Evolutionary conservation across 2,113 vertebrate species (phyloP).

Genomic region (Tachycineta bicolor): DNA sequence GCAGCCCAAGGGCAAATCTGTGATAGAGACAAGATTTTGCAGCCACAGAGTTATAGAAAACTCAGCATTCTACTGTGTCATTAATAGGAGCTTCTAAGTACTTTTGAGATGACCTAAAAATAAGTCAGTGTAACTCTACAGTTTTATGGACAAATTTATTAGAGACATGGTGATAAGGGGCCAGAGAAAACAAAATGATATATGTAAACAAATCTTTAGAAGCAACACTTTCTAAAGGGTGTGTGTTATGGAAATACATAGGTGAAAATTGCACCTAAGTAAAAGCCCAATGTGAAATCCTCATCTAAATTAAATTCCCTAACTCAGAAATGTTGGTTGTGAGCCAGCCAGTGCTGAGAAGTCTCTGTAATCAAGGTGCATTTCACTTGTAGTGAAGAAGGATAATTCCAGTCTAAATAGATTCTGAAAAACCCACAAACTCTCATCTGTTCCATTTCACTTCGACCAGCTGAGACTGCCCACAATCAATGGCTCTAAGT

Average conservation of each 20-base stretch:
- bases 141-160: slow-evolving; percentile 20
- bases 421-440: not conserved
- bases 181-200: not conserved
- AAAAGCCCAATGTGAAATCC: not conserved
- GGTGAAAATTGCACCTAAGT: not conserved
- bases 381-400: not conserved
- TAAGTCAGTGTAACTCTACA: not conserved
- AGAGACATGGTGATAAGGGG: not conserved
- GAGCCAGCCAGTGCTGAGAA: not conserved
- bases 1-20: slow-evolving; percentile 34
- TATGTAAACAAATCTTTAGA: not conserved
- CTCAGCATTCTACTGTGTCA: slow-evolving; percentile 4
- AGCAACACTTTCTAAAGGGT: not conserved
- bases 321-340: not conserved
- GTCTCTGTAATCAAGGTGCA: not conserved
- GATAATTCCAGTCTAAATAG: not conserved
- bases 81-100: slow-evolving; percentile 31
- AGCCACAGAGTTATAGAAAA: not conserved
- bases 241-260: not conserved
- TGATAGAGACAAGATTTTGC: slow-evolving; percentile 36
- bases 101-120: slow-evolving; percentile 47
- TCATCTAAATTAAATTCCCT: not conserved
- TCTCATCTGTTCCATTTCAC: not conserved
- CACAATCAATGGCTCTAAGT: not conserved
- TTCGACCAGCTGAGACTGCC: not conserved